Percentiles rank a stretch among this genome's conserved stretches.
Conservation (phyloP, 2,888 invertebrate species). For the Thysanoteuthis rhombus region DNA sequence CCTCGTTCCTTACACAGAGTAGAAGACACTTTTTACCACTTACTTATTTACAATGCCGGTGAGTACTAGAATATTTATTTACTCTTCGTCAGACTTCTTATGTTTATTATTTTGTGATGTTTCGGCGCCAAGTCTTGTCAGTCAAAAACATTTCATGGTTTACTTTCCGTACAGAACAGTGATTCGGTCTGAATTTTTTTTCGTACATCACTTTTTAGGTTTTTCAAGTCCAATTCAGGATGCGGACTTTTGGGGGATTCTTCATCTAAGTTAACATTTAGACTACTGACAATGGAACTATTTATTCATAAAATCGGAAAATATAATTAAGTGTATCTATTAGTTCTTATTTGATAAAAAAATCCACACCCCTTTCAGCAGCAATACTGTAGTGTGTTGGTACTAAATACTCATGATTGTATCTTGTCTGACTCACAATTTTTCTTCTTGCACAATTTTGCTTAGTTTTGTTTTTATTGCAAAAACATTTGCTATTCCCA, state of each 20-base stretch:
- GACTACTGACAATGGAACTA: background rate
- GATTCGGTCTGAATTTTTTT: background rate
- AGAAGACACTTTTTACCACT: background rate
- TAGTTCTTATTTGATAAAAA: no score
- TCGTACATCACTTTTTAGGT: background rate
- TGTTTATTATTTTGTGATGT: background rate
- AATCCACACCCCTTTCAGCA: background rate
- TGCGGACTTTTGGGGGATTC: background rate
- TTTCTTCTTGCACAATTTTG: background rate
- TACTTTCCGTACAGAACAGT: background rate
- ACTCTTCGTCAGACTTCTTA: background rate
- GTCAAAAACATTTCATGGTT: background rate
- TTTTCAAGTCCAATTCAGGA: background rate
- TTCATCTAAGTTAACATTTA: background rate
- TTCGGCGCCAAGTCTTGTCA: background rate
- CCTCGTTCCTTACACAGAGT: no score
- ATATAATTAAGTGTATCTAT: background rate
- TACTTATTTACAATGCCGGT: background rate
- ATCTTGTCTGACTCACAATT: background rate
- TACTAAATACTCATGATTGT: background rate
- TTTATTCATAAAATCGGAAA: background rate
- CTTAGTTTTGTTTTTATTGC: background rate
- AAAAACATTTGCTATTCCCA: background rate
- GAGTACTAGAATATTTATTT: background rate
- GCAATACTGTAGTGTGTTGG: background rate